Conservation (phyloP, 2,888 invertebrate genomes). For the Diarsia mendica region DNA sequence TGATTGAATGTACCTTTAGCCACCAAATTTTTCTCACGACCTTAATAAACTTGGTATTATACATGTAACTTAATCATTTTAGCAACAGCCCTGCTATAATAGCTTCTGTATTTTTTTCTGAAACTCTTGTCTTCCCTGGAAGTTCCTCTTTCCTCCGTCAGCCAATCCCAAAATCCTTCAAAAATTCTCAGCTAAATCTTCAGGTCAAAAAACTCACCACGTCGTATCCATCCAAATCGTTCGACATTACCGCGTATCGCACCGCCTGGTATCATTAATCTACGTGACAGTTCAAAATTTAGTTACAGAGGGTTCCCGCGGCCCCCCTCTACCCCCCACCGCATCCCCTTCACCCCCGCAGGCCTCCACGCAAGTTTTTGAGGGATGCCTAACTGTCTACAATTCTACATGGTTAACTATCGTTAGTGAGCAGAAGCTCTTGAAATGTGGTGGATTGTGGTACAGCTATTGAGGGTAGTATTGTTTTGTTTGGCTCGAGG, state of each 20-base stretch:
- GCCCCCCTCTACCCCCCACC: constrained; percentile 61
- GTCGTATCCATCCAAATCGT: constrained; percentile 84
- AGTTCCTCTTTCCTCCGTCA: background rate
- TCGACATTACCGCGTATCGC: constrained; percentile 90
- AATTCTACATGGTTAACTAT: constrained; percentile 54
- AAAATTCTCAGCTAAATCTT: constrained; percentile 1
- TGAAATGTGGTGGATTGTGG: constrained; percentile 31
- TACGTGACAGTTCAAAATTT: constrained; percentile 91
- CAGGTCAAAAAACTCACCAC: background rate
- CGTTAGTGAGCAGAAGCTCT: constrained; percentile 36
- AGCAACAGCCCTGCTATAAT: too few relatives aligned
- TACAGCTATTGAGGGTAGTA: constrained; percentile 3
- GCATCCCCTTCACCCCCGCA: constrained; percentile 51
- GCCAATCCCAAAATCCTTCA: background rate
- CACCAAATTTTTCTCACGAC: too few relatives aligned
- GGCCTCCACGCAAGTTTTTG: constrained; percentile 82
- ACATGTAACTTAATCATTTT: too few relatives aligned
- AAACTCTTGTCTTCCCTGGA: background rate
- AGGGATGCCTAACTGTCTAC: constrained; percentile 77
- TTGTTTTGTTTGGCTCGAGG: constrained; percentile 22
- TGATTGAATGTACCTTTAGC: too few relatives aligned
- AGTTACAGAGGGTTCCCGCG: constrained; percentile 88
- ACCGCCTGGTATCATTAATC: constrained; percentile 90
- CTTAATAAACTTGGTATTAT: too few relatives aligned
- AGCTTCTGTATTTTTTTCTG: background rate